These are phyloP conservation scores for Typhlomys cinereus DNA, from an alignment of 2,113 vertebrate genomes.

Conservation along the genomic window DNA sequence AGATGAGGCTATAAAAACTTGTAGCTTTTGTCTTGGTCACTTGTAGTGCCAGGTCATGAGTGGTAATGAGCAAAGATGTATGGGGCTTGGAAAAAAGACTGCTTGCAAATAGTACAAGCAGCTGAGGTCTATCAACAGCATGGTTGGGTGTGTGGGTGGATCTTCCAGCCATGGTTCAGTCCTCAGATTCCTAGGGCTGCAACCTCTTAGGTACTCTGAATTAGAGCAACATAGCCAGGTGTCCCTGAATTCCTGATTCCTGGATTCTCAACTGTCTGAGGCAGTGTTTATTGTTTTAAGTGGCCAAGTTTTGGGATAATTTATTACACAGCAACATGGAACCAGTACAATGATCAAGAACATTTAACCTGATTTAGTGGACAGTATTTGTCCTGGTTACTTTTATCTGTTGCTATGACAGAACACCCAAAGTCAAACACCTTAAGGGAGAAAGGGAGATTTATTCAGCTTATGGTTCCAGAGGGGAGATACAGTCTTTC, in stretches of 20 bases:
- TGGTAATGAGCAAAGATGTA: not conserved
- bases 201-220: not conserved
- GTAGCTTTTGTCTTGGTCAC: not conserved
- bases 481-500: too few relatives aligned
- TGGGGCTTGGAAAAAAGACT: not conserved
- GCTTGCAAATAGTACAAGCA: not conserved
- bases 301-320: slow-evolving; percentile 16
- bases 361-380: slow-evolving; percentile 18
- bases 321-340: slow-evolving; percentile 1
- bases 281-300: slow-evolving; percentile 31
- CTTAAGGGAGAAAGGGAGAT: too few relatives aligned
- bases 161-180: not conserved
- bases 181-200: not conserved
- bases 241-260: not conserved
- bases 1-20: not conserved
- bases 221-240: not conserved
- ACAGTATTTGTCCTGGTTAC: too few relatives aligned
- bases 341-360: slow-evolving; percentile 11
- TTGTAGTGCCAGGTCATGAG: not conserved
- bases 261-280: not conserved
- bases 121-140: not conserved
- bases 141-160: not conserved
- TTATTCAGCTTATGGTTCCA: too few relatives aligned
- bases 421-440: too few relatives aligned
- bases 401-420: too few relatives aligned